Base-by-base conservation (phyloP, 2,797 vertebrate genomes). In the Artibeus lituratus region DNA sequence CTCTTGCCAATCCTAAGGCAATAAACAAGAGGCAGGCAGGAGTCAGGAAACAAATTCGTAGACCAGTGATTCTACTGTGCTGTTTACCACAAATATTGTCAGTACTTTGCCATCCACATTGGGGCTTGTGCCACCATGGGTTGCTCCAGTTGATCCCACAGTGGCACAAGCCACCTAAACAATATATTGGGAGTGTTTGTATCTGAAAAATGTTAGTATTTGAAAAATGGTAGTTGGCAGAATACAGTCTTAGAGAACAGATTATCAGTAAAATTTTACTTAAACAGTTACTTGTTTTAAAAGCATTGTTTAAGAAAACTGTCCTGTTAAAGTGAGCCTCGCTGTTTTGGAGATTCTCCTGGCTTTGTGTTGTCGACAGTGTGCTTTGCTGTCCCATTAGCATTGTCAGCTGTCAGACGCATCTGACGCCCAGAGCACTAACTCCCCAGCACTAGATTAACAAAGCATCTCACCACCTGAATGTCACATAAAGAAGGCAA, bases 1-100 rank as follows among this genome's bases (percentile, higher is more conserved):
- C 78, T 94, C 2, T 70, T 94, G 77, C 92, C 95, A 82, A 24
- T 95, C 47, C 80, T 96, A 85, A 76, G 82, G 37, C 82, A 95
- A 37, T 89, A 83, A 67, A 32, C 29, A 92, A 32, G 77, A 90
- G 91, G 59, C 89, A 97, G 53, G 53, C 19, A 92, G 85, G 76
- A 65, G 53, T 85, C 42, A 93, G 78, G 73, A 59, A 93, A 73
- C 51, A 87, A 74, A 67, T 82, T 65, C 49, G 65, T 84, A 87
- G 73, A 57, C 72, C 65, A 76, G 15, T 47, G 62, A 32, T 39
- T 86, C n/a, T 88, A 1, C 44, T 73, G 8, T 80, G 24, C 53
- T 62, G 26, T 90, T 95, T 85, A 37, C 29, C 77, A 73, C 76
- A 83, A 7, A 49, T 26, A 10, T 42, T 47, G 35, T 82, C 72